A percentile compares a stretch with the other conserved stretches of the same genome.
Conservation (phyloP, 2,113 vertebrate genomes). For the Upupa epops region DNA sequence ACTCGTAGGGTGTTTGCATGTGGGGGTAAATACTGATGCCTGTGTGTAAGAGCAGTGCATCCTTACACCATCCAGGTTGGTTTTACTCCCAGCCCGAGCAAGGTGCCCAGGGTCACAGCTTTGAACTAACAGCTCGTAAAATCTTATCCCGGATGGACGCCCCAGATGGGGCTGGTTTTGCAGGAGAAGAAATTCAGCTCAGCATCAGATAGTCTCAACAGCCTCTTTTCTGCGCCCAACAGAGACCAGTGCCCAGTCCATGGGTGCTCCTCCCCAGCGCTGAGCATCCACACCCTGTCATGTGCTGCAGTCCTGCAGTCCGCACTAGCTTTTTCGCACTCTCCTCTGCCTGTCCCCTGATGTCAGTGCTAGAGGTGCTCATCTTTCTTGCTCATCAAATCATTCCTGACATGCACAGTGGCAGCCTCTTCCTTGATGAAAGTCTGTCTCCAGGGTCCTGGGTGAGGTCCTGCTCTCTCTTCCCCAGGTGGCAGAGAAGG, state of each 20-base stretch:
- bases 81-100: neutral
- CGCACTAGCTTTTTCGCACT: slow-evolving; percentile 31
- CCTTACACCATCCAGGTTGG: neutral
- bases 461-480: slow-evolving; percentile 6
- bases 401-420: slow-evolving; percentile 40
- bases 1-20: neutral
- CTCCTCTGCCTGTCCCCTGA: slow-evolving; percentile 74
- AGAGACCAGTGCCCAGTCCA: accelerated
- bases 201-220: neutral
- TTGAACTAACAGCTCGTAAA: neutral
- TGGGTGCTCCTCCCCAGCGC: neutral
- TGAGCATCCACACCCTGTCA: neutral
- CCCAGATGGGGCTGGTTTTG: neutral
- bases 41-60: neutral
- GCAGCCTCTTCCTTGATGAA: neutral
- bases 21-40: neutral
- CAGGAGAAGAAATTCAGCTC: neutral
- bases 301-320: neutral
- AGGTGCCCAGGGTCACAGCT: neutral
- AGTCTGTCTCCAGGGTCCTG: slow-evolving; percentile 24
- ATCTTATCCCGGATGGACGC: neutral
- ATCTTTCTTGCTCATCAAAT: slow-evolving; percentile 63
- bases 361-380: slow-evolving; percentile 56
- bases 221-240: neutral
- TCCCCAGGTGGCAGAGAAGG: neutral